Percentiles rank a stretch among this genome's conserved stretches.
These are phyloP conservation scores for Brachionus paranguensis DNA, from an alignment of 1,140 invertebrate genomes.

Conservation along the genomic window DNA sequence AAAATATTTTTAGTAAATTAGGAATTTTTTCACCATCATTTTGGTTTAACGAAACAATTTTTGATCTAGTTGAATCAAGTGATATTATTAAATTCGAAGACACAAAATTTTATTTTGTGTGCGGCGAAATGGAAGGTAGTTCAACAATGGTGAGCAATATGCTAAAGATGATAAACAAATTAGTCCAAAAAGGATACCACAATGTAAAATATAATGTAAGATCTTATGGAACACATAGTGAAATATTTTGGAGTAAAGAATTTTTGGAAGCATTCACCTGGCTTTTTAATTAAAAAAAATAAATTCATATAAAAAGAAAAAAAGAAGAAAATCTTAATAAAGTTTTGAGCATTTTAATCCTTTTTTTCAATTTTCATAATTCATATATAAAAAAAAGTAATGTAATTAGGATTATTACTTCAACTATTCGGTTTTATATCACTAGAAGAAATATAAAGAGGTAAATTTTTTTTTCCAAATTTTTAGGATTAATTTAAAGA, in stretches of 20 bases:
- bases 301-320: not conserved
- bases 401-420: no score
- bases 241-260: slow-evolving; percentile 34
- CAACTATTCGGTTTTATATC: no score
- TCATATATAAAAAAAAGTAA: no score
- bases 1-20: slow-evolving; percentile 32
- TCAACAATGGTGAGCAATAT: slow-evolving; percentile 13
- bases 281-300: not conserved
- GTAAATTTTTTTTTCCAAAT: no score
- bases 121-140: slow-evolving; percentile 11
- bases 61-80: not conserved
- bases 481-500: no score
- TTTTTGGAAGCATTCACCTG: slow-evolving; percentile 7
- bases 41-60: slow-evolving; percentile 18
- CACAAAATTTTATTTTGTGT: slow-evolving; percentile 22
- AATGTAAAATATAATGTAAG: not conserved
- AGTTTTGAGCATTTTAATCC: not conserved
- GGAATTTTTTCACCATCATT: slow-evolving; percentile 31
- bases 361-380: no score
- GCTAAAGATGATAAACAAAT: not conserved
- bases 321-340: not conserved
- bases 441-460: no score
- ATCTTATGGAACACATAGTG: not conserved
- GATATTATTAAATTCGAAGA: not conserved
- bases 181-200: not conserved